These are phyloP conservation scores for Plecturocebus donacophilus DNA, from an alignment of 2,113 vertebrate genomes.

Conservation along the genomic window DNA sequence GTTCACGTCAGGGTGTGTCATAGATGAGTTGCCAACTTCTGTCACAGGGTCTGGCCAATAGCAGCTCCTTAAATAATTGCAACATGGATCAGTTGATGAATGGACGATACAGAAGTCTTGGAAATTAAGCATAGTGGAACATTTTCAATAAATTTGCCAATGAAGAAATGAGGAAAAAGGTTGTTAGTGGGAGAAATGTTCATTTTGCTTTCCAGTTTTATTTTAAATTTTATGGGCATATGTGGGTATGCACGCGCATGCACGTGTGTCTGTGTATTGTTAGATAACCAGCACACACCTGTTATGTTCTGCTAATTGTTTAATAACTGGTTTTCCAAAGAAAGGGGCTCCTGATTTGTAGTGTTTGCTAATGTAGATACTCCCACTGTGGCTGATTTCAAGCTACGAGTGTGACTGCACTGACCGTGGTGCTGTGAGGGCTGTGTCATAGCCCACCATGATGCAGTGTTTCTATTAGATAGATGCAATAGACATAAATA, in stretches of 20 bases:
- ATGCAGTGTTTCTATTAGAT: neutral
- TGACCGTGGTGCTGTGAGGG: neutral
- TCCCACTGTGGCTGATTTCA: neutral
- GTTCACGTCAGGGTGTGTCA: neutral
- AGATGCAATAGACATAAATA: neutral
- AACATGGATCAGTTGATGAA: neutral
- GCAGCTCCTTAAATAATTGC: neutral
- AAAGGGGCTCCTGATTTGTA: neutral
- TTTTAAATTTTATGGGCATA: neutral
- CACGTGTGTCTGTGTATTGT: neutral
- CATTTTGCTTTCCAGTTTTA: neutral
- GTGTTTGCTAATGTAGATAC: neutral
- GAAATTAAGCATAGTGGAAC: neutral
- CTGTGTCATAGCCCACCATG: neutral
- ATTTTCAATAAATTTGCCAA: neutral
- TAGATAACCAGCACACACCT: no score
- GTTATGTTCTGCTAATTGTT: neutral
- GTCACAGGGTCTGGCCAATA: neutral
- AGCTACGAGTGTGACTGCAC: neutral
- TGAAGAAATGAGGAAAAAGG: neutral
- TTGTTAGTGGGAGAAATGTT: neutral
- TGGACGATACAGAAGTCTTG: neutral
- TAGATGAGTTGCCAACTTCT: neutral
- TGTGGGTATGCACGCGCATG: rapidly evolving
- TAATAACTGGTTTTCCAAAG: neutral